These are phyloP conservation scores for Micrasema minimum DNA, from an alignment of 1,140 invertebrate genomes.

Conservation along the genomic window DNA sequence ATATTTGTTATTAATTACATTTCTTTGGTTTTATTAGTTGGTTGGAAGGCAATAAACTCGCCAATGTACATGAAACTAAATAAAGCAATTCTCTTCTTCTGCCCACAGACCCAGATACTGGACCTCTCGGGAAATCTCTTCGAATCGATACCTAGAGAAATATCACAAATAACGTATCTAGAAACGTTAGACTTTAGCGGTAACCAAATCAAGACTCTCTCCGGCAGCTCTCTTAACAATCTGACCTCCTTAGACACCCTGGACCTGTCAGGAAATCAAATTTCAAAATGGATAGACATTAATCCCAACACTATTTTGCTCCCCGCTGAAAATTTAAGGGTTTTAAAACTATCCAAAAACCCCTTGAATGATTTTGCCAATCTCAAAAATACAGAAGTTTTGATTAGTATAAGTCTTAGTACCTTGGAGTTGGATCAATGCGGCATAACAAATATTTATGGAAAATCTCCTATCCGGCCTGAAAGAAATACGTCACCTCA, in stretches of 20 bases:
- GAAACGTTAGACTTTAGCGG: constrained; percentile 67
- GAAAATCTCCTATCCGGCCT: constrained; percentile 66
- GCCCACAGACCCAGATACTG: constrained; percentile 64
- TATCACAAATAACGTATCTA: constrained; percentile 65
- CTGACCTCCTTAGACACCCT: constrained; percentile 65
- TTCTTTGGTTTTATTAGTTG: no score
- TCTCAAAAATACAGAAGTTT: constrained; percentile 64
- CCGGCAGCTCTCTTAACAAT: constrained; percentile 61
- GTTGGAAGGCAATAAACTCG: no score
- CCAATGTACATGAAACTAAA: no score
- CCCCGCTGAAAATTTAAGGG: constrained; percentile 61
- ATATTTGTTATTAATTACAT: no score
- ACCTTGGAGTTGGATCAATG: constrained; percentile 66
- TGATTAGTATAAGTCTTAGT: constrained; percentile 65
- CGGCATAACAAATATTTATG: constrained; percentile 65
- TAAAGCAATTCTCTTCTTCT: no score
- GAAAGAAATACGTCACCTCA: constrained; percentile 65
- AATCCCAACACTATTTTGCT: constrained; percentile 63
- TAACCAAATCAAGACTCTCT: constrained; percentile 65
- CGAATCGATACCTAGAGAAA: constrained; percentile 62
- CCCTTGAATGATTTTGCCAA: constrained; percentile 61
- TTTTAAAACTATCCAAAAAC: constrained; percentile 66
- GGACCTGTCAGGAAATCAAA: constrained; percentile 67
- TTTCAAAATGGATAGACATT: constrained; percentile 67
- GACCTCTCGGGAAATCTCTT: constrained; percentile 68